These are phyloP conservation scores for Thymelicus sylvestris DNA, from an alignment of 2,888 invertebrate genomes.

Conservation along the genomic window DNA sequence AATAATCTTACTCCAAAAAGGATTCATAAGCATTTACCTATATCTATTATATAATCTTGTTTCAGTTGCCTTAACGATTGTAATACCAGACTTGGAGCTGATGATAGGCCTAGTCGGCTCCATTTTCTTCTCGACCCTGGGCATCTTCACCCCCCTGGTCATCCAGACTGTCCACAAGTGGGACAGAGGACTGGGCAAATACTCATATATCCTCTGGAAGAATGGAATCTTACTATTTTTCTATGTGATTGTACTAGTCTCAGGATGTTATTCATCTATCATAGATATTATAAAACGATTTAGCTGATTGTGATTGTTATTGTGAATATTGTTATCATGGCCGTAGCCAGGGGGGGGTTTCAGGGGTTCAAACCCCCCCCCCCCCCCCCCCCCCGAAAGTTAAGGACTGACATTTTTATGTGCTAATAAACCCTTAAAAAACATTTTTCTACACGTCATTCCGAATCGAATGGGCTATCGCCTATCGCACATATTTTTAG, in stretches of 20 bases:
- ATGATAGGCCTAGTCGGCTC: slow-evolving; percentile 96
- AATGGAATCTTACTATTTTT: slow-evolving; percentile 77
- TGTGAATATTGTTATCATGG: too few species aligned
- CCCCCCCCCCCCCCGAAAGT: too few species aligned
- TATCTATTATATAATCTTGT: slow-evolving; percentile 51
- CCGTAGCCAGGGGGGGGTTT: too few species aligned
- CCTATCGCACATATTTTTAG: too few species aligned
- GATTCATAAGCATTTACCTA: neutral
- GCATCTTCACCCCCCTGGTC: slow-evolving; percentile 89
- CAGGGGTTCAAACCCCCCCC: too few species aligned
- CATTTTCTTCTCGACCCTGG: slow-evolving; percentile 88
- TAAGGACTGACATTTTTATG: too few species aligned
- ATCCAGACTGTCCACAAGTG: slow-evolving; percentile 89
- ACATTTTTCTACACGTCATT: too few species aligned
- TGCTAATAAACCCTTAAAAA: too few species aligned
- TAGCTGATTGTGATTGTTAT: slow-evolving; percentile 25
- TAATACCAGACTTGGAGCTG: slow-evolving; percentile 92
- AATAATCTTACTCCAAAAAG: too few species aligned
- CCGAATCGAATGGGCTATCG: too few species aligned
- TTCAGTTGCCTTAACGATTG: slow-evolving; percentile 89
- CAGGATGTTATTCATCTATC: slow-evolving; percentile 67
- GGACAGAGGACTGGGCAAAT: slow-evolving; percentile 87
- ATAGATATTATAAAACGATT: slow-evolving; percentile 56
- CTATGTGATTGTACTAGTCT: slow-evolving; percentile 64
- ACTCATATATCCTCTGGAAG: slow-evolving; percentile 87